Conservation (phyloP, 1,140 invertebrate genomes). For the Nymphalis io region DNA sequence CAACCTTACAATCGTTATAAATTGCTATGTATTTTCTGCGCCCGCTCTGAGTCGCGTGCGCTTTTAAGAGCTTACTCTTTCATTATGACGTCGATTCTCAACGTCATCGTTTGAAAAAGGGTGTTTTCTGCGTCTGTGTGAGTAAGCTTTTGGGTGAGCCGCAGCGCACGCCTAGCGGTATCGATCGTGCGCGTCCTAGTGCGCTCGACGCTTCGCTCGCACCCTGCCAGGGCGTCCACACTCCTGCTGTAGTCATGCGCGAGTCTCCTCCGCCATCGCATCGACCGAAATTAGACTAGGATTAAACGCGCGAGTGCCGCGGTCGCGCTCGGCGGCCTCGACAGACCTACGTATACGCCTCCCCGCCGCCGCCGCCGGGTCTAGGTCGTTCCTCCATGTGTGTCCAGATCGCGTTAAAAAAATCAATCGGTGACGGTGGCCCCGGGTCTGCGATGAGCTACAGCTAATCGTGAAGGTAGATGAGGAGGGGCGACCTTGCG, state of each 20-base stretch:
- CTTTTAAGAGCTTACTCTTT: conserved; percentile 33
- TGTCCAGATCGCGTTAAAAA: conserved; percentile 48
- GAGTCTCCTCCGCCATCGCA: conserved; percentile 57
- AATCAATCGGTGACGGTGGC: conserved; percentile 55
- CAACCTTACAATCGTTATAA: too few species aligned
- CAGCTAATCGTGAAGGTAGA: conserved; percentile 60
- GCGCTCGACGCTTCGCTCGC: conserved; percentile 45
- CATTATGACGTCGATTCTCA: conserved; percentile 57
- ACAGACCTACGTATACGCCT: conserved; percentile 49
- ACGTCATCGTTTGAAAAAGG: conserved; percentile 66
- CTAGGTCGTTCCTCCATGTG: conserved; percentile 57
- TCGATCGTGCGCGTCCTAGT: conserved; percentile 60
- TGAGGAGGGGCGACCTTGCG: conserved; percentile 49
- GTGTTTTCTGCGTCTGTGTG: conserved; percentile 48
- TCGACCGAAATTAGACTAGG: conserved; percentile 61
- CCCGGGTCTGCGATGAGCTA: conserved; percentile 53
- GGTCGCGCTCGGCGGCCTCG: conserved; percentile 62
- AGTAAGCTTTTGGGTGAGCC: conserved; percentile 48
- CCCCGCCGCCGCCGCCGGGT: conserved; percentile 51
- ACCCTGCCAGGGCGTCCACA: conserved; percentile 49
- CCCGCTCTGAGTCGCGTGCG: conserved; percentile 41
- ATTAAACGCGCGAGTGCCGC: conserved; percentile 70
- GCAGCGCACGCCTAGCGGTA: conserved; percentile 60
- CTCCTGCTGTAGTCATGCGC: conserved; percentile 65
- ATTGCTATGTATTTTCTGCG: conserved; percentile 23